phyloP scores from a whole-genome alignment of 2,797 vertebrate species.

The Scarus forsteni region DNA sequence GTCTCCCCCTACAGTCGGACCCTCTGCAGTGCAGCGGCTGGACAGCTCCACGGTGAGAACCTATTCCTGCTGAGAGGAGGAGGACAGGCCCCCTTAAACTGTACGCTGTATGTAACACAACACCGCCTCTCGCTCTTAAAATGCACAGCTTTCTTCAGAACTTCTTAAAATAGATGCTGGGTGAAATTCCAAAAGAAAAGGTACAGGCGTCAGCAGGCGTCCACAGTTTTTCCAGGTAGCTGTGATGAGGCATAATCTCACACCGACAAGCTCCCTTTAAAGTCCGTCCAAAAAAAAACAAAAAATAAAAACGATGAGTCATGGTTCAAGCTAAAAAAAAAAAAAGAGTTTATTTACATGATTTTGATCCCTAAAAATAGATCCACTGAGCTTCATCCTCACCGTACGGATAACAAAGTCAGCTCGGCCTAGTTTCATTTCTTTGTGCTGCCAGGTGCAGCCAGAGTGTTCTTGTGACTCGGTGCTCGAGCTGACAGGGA shows the following conservation, averaged over 20 bases:
- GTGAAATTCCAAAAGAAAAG: background rate
- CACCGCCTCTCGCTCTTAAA: slow-evolving; percentile 58
- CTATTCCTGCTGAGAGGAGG: slow-evolving; percentile 98
- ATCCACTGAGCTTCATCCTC: background rate
- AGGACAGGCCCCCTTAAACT: slow-evolving; percentile 85
- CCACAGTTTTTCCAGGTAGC: slow-evolving; percentile 35
- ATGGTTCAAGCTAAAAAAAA: slow-evolving; percentile 6
- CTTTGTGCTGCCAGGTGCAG: slow-evolving; percentile 19
- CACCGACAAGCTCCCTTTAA: slow-evolving; percentile 19
- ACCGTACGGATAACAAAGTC: slow-evolving; percentile 12
- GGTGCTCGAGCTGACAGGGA: background rate
- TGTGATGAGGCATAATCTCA: slow-evolving; percentile 12
- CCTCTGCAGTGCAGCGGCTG: slow-evolving; percentile 96
- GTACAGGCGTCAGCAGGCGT: slow-evolving; percentile 11
- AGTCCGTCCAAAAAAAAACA: slow-evolving; percentile 44
- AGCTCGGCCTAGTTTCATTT: slow-evolving; percentile 11
- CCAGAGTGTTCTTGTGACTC: slow-evolving; percentile 22
- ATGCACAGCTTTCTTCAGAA: slow-evolving; percentile 46
- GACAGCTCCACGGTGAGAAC: slow-evolving; percentile 99
- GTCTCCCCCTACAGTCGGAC: slow-evolving; percentile 88
- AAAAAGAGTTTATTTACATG: slow-evolving; percentile 17
- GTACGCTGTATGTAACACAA: slow-evolving; percentile 91
- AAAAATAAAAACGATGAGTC: slow-evolving; percentile 31
- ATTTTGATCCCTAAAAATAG: slow-evolving; percentile 19
- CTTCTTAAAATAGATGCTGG: slow-evolving; percentile 17